A percentile compares a stretch with the other conserved stretches of the same genome.
phyloP scores from a whole-genome alignment of 2,888 invertebrate species.

The Keiferia lycopersicella region DNA sequence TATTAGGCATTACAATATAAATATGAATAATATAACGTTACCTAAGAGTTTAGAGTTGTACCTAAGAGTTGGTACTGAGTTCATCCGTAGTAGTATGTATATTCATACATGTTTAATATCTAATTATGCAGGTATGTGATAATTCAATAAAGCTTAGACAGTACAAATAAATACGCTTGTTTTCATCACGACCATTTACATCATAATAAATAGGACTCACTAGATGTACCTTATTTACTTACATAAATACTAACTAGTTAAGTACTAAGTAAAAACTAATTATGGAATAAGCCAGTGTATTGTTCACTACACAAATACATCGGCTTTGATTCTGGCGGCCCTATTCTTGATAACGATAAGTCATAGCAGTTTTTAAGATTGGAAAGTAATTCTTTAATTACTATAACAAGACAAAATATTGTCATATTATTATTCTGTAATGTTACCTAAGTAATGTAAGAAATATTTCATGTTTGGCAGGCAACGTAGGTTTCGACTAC shows the following conservation, averaged over 20 bases:
- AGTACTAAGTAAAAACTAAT: constrained; percentile 19
- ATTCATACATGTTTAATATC: neutral
- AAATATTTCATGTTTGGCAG: too few species aligned
- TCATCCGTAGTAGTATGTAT: neutral
- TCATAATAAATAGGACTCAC: constrained; percentile 16
- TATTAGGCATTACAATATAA: too few species aligned
- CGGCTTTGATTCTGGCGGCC: neutral
- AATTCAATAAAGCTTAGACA: constrained; percentile 3
- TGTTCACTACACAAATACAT: constrained; percentile 18
- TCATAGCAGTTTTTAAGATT: too few species aligned
- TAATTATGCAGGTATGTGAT: constrained; percentile 11
- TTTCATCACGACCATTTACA: constrained; percentile 5
- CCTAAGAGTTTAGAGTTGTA: too few species aligned
- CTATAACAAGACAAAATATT: too few species aligned
- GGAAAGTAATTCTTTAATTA: neutral
- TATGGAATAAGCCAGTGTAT: constrained; percentile 21
- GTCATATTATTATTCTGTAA: too few species aligned
- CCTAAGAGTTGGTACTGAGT: too few species aligned
- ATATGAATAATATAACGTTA: too few species aligned
- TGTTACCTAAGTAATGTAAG: too few species aligned
- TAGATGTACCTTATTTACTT: constrained; percentile 19
- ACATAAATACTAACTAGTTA: neutral
- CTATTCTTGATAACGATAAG: neutral
- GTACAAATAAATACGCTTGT: neutral
- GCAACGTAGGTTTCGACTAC: too few species aligned